Evolutionary conservation across 2,888 invertebrate genomes (phyloP), one percentile per base, ranked within the genome.

Genomic region (Coelinius sp.): DNA sequence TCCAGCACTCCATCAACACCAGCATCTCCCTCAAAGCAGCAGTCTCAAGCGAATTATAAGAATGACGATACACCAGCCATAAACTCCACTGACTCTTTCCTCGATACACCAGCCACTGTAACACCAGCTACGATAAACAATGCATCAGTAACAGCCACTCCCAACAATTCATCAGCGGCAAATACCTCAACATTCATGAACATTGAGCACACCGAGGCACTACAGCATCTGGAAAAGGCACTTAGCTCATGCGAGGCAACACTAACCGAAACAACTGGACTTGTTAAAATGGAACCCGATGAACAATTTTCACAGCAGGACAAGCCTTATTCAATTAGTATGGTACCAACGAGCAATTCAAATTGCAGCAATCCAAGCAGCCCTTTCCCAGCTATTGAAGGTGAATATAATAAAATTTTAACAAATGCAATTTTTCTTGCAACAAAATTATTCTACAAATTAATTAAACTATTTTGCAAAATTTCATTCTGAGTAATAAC

Each of bases 251-350:
- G 87, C 76, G 87, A 88, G 73, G 87, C 87, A 0, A 87, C 87
- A 27, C 78, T 88, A 24, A 87, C 87, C 14, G 87, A 88, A 73
- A 83, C 87, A 27, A 83, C 77, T 46, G 87, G 87, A n/a, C 81
- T 85, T 82, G 87, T 88, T 2, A 87, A 87, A 74, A 85, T 88
- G 84, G 87, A 88, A 68, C 87, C 87, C 0, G 87, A 88, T 68
- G 87, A 88, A 56, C 86, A 85, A 31, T 86, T 86, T 68, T 75
- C 83, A n/a, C 85, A 84, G 10, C 83, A 83, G 7, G 85, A 85
- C 0, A 88, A 87, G 71, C 87, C 87, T 1, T 88, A 85, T 75
- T 85, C 88, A 12, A 86, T 88, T 75, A 87, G 85, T 77, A 82
- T 86, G 80, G 87, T 87, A 27, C 86, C 81, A 22, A 79, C 82